Evolutionary conservation across 2,113 vertebrate genomes (phyloP).

Genomic region (Cranoglanis bouderius): DNA sequence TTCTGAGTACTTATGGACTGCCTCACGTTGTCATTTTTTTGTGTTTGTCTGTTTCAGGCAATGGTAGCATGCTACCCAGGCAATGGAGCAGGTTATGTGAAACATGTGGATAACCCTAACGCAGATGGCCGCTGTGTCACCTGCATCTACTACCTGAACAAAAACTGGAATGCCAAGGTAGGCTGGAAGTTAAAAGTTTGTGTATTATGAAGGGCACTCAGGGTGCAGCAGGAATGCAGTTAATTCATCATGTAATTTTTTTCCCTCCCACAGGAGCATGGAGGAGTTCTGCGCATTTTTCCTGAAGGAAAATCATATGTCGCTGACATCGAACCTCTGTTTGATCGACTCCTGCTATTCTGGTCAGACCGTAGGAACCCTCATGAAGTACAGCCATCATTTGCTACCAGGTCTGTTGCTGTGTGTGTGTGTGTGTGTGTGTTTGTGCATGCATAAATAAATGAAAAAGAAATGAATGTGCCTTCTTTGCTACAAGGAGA

Average conservation of each 20-base stretch:
- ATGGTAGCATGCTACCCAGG: conserved; percentile 92
- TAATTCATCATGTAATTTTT: conserved; percentile 3
- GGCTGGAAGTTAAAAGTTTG: background rate
- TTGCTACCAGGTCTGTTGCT: conserved; percentile 79
- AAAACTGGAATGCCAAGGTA: conserved; percentile 90
- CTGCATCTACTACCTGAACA: conserved; percentile 91
- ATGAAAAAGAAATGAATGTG: background rate
- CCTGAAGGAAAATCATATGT: conserved; percentile 87
- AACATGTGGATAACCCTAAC: conserved; percentile 89
- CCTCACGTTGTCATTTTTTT: background rate
- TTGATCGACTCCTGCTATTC: conserved; percentile 92
- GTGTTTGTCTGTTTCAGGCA: conserved; percentile 70
- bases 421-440: background rate
- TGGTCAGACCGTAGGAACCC: conserved; percentile 97
- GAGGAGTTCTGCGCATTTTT: conserved; percentile 90
- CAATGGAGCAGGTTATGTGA: conserved; percentile 87
- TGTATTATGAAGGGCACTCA: background rate
- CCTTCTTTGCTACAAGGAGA: conserved; percentile 73
- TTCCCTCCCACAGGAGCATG: conserved; percentile 78
- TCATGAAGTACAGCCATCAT: conserved; percentile 93
- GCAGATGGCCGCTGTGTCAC: conserved; percentile 87
- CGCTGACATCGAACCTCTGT: conserved; percentile 89
- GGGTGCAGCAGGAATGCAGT: background rate
- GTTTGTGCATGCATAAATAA: background rate
- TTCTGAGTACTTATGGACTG: background rate